Evolutionary conservation across 1,140 invertebrate species (phyloP).

Genomic region (Trichonephila clavata): DNA sequence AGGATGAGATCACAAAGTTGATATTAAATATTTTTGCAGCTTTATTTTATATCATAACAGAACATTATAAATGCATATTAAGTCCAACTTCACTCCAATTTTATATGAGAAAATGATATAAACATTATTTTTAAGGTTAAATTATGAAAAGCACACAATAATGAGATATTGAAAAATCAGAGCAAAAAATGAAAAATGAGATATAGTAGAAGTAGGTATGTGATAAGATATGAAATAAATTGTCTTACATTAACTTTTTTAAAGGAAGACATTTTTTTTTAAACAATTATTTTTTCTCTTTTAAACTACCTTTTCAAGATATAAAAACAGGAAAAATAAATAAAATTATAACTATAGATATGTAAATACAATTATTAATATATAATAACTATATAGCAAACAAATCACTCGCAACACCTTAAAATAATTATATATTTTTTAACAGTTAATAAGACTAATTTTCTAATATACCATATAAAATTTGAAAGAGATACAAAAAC

Average conservation of each 20-base stretch:
- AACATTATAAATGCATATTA: background rate
- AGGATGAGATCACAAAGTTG: background rate
- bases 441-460: no score
- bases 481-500: background rate
- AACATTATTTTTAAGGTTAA: background rate
- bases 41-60: background rate
- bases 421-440: no score
- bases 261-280: background rate
- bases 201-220: background rate
- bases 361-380: no score
- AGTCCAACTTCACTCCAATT: background rate
- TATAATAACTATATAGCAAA: no score
- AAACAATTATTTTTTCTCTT: no score
- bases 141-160: background rate
- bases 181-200: background rate
- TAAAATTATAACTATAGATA: no score
- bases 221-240: background rate
- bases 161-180: background rate
- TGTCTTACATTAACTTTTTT: background rate
- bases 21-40: background rate
- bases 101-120: background rate
- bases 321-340: no score
- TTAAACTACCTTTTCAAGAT: no score
- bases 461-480: no score
- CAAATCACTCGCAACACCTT: no score